Conservation (phyloP, 1,140 invertebrate genomes). For the Sarcophaga peregrina region DNA sequence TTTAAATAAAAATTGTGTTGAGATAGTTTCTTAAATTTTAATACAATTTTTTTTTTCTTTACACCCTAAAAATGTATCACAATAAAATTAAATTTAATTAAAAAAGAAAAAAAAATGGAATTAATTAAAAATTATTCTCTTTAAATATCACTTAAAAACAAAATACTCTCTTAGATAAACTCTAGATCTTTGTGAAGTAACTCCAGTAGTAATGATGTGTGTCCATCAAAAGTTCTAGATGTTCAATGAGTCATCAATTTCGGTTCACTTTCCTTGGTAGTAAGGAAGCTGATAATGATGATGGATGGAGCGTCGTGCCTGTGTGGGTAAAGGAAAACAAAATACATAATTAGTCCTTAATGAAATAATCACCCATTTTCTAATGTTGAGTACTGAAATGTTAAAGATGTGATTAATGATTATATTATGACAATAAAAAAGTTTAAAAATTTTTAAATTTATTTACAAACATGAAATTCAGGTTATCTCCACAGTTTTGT, state of each 20-base stretch:
- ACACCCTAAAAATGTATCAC: neutral
- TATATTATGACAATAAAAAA: neutral
- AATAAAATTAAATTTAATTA: neutral
- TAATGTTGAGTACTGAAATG: neutral
- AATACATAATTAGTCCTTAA: neutral
- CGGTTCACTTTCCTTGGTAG: neutral
- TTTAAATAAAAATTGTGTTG: too few species aligned
- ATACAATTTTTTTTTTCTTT: neutral
- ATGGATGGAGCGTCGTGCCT: neutral
- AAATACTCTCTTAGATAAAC: too few species aligned
- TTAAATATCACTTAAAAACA: neutral
- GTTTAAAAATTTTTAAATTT: too few species aligned
- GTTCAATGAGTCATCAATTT: too few species aligned
- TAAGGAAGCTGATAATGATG: neutral
- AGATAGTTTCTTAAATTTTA: slow-evolving; percentile 28
- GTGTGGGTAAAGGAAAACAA: slow-evolving; percentile 1
- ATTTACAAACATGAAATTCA: too few species aligned
- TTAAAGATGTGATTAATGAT: neutral
- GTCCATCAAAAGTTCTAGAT: too few species aligned
- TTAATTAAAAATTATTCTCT: slow-evolving; percentile 2
- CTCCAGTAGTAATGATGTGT: too few species aligned
- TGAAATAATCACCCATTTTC: neutral
- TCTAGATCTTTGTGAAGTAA: too few species aligned
- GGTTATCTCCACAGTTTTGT: too few species aligned
- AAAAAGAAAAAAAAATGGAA: neutral